phyloP scores from a whole-genome alignment of 1,140 invertebrate species.

The Plectus sambesii region DNA sequence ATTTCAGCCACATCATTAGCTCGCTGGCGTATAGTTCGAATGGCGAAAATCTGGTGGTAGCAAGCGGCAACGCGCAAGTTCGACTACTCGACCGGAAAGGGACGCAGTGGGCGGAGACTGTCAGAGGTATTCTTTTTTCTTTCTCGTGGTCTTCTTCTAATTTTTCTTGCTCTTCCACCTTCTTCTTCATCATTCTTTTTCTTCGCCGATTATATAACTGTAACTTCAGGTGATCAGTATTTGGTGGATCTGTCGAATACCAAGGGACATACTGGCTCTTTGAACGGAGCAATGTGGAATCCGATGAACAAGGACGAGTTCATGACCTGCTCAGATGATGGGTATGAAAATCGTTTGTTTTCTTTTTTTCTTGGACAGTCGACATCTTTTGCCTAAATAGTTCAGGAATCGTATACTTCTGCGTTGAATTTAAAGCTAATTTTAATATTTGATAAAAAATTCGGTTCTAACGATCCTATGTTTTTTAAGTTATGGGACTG shows the following conservation, averaged over 20 bases:
- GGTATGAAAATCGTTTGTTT: conserved; percentile 46
- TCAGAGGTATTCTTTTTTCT: conserved; percentile 55
- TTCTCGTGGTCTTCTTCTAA: neutral
- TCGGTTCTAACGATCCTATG: no score
- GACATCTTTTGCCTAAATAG: conserved; percentile 5
- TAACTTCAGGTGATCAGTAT: conserved; percentile 86
- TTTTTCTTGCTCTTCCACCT: neutral
- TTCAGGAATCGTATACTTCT: neutral
- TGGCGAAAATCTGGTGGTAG: conserved; percentile 81
- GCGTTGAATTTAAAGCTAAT: no score
- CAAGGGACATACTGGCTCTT: conserved; percentile 82
- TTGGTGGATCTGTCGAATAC: conserved; percentile 83
- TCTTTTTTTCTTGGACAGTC: conserved; percentile 7
- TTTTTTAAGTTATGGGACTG: no score
- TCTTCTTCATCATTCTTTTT: neutral
- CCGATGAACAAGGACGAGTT: conserved; percentile 81
- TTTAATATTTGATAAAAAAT: no score
- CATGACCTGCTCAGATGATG: conserved; percentile 80
- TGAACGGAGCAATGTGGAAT: conserved; percentile 86
- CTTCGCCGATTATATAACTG: neutral
- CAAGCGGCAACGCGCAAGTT: conserved; percentile 46
- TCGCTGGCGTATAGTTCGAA: conserved; percentile 78
- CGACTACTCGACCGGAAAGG: conserved; percentile 81
- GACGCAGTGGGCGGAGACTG: conserved; percentile 83
- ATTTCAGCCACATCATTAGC: conserved; percentile 68